Evolutionary conservation across 2,888 invertebrate genomes (phyloP), one percentile per base, ranked within the genome.

Genomic region (Mythimna ferrago): DNA sequence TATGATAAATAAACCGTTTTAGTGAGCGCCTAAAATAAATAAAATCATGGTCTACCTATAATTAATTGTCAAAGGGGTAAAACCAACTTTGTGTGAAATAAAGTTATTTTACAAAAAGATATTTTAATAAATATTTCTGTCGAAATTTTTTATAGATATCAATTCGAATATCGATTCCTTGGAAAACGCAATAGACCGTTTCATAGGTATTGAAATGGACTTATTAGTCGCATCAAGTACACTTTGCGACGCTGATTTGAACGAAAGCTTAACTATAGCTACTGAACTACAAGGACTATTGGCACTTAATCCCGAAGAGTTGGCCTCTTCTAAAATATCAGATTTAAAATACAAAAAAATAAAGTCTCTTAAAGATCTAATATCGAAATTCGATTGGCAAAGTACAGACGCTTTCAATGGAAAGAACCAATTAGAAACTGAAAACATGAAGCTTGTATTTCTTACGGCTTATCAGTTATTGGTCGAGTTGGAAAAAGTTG

Each of bases 141-240:
- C 80, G 26, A 68, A 63, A 62, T 80, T 76, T 76, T 89, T 93
- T 93, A 61, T 93, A 93, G 92, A 92, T 92, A 64, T 92, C 60
- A 93, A 93, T 91, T 91, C 89, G 2, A 92, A 92, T 88, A 85
- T 92, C 44, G 88, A 88, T 88, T 88, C 89, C 1, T 82, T 92
- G 88, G 91, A 92, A 86, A 84, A 76, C 51, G 89, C 89, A 32
- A 83, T 92, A 68, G 87, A 91, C 48, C 82, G 88, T 66, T 92
- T 93, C 74, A 72, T 92, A 70, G 85, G 79, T 60, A 87, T 89
- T 65, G 85, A 90, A 80, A 84, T 79, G 64, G 88, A 91, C 67
- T 77, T 89, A 72, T 70, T 88, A 63, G 74, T 75, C 44, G 60
- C 70, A 56, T 85, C 85, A 6, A 56, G 83, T 60, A 62, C 84